Percentiles rank a stretch among this genome's conserved stretches.
These are phyloP conservation scores for Dasypolia templi DNA, from an alignment of 2,888 invertebrate species.

Conservation along the genomic window DNA sequence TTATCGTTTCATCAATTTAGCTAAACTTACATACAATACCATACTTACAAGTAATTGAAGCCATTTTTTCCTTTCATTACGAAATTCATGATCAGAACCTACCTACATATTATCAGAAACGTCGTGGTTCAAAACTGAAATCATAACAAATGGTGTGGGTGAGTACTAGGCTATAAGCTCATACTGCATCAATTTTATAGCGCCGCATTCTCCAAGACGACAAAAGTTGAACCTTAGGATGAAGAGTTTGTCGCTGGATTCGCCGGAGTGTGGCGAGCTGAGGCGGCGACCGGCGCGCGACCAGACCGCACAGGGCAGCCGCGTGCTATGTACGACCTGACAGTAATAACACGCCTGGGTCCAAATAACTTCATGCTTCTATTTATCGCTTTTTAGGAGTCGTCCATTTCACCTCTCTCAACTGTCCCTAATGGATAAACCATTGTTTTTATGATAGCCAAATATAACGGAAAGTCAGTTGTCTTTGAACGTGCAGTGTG, in stretches of 20 bases:
- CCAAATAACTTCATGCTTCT: constrained; percentile 80
- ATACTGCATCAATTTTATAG: constrained; percentile 91
- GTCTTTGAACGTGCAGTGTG: not conserved
- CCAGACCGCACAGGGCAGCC: constrained; percentile 90
- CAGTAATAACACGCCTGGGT: constrained; percentile 77
- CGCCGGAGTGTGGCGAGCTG: constrained; percentile 97
- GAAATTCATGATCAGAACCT: constrained; percentile 38
- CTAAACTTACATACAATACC: constrained; percentile 40
- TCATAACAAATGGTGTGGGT: constrained; percentile 68
- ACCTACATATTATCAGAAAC: constrained; percentile 39
- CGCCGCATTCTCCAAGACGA: constrained; percentile 98
- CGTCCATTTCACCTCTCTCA: constrained; percentile 21
- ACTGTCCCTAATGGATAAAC: constrained; percentile 3
- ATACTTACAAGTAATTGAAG: constrained; percentile 36
- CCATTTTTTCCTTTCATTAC: constrained; percentile 31
- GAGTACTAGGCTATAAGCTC: constrained; percentile 74
- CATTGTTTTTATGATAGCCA: not conserved
- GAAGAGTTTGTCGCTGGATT: constrained; percentile 99
- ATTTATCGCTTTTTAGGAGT: constrained; percentile 45
- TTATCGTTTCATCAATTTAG: constrained; percentile 60
- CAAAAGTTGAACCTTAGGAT: constrained; percentile 99
- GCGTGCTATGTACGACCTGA: constrained; percentile 91
- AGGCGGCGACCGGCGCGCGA: constrained; percentile 92
- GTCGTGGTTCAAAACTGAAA: constrained; percentile 44
- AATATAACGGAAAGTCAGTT: not conserved